Percentiles rank a stretch among this genome's conserved stretches.
Conservation (phyloP, 1,140 invertebrate species). For the Bactericera cockerelli region DNA sequence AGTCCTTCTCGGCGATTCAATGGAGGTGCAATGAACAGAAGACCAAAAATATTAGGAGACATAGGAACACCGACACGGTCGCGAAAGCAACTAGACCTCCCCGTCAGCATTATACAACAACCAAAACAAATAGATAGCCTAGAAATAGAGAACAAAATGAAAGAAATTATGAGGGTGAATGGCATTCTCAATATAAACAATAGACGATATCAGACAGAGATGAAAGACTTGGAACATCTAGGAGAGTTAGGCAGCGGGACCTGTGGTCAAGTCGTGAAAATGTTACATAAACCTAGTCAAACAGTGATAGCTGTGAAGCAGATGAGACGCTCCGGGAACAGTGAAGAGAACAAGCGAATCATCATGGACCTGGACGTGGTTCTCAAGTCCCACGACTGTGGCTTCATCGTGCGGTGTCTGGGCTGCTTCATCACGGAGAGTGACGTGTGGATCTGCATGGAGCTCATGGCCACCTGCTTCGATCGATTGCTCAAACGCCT, state of each 20-base stretch:
- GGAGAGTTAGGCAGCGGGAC: conserved; percentile 90
- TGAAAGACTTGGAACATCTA: conserved; percentile 70
- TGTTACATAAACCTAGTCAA: conserved; percentile 73
- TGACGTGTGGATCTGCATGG: conserved; percentile 85
- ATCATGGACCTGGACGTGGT: conserved; percentile 98
- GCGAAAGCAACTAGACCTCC: conserved; percentile 31
- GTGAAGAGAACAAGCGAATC: conserved; percentile 93
- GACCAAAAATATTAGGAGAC: conserved; percentile 30
- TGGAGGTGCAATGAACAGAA: conserved; percentile 21
- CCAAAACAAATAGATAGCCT: conserved; percentile 21
- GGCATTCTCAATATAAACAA: conserved; percentile 71
- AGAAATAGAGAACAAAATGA: conserved; percentile 52
- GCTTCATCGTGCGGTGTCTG: conserved; percentile 90
- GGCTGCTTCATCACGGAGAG: conserved; percentile 92
- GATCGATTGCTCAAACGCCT: conserved; percentile 86
- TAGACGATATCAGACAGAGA: conserved; percentile 61
- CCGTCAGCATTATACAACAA: conserved; percentile 27
- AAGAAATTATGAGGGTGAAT: conserved; percentile 65
- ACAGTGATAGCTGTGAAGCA: conserved; percentile 93
- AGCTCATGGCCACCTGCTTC: conserved; percentile 95
- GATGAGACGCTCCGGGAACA: conserved; percentile 92
- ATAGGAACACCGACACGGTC: conserved; percentile 33
- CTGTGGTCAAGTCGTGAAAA: conserved; percentile 94
- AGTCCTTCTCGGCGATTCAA: conserved; percentile 15
- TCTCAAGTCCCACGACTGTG: conserved; percentile 89